phyloP scores from a whole-genome alignment of 2,797 vertebrate species.

The Syngnathus rostellatus region DNA sequence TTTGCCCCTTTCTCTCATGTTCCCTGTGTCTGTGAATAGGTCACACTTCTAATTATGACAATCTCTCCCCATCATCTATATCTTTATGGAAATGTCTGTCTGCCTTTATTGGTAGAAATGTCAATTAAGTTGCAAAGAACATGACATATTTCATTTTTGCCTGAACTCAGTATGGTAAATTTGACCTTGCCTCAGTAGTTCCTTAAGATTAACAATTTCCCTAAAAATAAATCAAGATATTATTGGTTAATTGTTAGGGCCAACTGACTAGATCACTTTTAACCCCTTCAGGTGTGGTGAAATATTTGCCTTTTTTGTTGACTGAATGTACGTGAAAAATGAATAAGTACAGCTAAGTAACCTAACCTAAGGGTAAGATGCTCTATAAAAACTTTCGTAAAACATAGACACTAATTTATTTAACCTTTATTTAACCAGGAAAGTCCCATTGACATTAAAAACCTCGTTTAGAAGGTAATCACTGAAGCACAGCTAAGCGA shows the following conservation, averaged over 20 bases:
- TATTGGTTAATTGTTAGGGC: background rate
- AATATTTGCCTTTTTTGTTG: background rate
- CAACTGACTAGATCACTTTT: background rate
- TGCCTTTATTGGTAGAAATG: slow-evolving; percentile 40
- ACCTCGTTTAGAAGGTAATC: too few species aligned
- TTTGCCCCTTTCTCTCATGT: slow-evolving; percentile 46
- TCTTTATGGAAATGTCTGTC: slow-evolving; percentile 43
- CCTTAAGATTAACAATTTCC: background rate
- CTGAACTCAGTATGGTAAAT: background rate
- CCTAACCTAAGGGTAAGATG: too few species aligned
- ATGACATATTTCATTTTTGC: background rate
- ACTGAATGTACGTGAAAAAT: too few species aligned
- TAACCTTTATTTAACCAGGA: too few species aligned
- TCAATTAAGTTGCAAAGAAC: slow-evolving; percentile 51
- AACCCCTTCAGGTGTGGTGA: background rate
- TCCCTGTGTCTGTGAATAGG: slow-evolving; percentile 50
- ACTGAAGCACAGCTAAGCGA: too few species aligned
- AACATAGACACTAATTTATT: too few species aligned
- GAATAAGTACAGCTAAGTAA: too few species aligned
- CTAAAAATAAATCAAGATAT: background rate
- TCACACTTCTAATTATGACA: slow-evolving; percentile 60
- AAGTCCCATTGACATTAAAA: too few species aligned
- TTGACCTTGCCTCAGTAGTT: background rate
- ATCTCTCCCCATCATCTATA: slow-evolving; percentile 31
- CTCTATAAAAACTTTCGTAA: too few species aligned